Conservation (phyloP, 2,888 invertebrate species). For the Acleris sparsana region DNA sequence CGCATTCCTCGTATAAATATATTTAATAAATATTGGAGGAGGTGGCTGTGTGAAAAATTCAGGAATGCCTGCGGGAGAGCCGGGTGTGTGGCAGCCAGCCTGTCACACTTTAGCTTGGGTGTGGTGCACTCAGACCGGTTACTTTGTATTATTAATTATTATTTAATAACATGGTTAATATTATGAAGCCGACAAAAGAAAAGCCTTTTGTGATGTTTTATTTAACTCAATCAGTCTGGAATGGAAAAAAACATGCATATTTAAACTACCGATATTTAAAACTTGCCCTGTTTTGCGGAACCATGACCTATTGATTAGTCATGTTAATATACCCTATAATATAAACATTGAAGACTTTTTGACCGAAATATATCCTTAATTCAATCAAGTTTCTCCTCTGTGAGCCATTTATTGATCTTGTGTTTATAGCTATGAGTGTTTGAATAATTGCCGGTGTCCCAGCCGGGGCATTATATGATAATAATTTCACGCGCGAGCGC, state of each 20-base stretch:
- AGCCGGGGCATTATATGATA: conserved; percentile 80
- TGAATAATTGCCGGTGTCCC: conserved; percentile 78
- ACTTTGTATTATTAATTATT: not conserved
- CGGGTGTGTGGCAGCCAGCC: conserved; percentile 30
- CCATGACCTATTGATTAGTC: no score
- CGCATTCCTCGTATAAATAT: conserved; percentile 72
- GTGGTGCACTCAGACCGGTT: not conserved
- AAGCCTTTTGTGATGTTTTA: no score
- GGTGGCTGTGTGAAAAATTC: conserved; percentile 61
- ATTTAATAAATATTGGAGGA: conserved; percentile 75
- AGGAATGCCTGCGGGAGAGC: conserved; percentile 61
- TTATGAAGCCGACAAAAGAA: no score
- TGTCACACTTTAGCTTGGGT: not conserved
- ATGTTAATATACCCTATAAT: no score
- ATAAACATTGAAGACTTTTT: not conserved
- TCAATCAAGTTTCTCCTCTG: conserved; percentile 3
- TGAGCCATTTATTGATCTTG: conserved; percentile 42
- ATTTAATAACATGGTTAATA: no score
- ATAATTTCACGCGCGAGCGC: conserved; percentile 80
- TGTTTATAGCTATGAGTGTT: conserved; percentile 68
- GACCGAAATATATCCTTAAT: not conserved
- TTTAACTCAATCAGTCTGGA: no score
- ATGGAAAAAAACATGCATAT: no score
- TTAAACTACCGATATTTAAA: no score
- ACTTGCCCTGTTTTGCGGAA: no score